phyloP scores from a whole-genome alignment of 2,888 invertebrate genomes.

The Drosophila colorata region DNA sequence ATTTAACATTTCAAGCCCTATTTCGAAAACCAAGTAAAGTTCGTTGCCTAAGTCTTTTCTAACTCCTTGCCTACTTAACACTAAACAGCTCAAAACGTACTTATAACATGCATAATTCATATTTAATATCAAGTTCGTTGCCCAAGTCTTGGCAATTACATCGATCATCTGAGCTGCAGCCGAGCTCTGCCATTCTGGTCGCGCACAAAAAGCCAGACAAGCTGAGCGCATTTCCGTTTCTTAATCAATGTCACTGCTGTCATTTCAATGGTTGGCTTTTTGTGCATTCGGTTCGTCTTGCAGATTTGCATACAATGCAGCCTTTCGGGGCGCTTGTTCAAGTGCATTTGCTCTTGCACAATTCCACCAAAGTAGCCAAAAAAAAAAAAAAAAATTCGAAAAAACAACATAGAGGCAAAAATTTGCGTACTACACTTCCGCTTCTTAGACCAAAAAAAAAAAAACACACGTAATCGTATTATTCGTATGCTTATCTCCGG shows the following conservation, averaged over 20 bases:
- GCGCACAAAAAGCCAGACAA: constrained; percentile 54
- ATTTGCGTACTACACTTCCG: constrained; percentile 54
- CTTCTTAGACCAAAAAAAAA: constrained; percentile 23
- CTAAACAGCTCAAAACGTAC: constrained; percentile 10
- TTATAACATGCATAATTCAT: constrained; percentile 41
- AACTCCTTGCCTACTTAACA: background rate
- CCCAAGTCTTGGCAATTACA: constrained; percentile 42
- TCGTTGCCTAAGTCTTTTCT: constrained; percentile 43
- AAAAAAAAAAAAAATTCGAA: constrained; percentile 35
- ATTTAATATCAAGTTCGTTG: constrained; percentile 40
- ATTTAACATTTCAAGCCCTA: no score
- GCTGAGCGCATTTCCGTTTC: constrained; percentile 77
- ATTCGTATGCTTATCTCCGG: constrained; percentile 42
- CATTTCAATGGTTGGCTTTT: constrained; percentile 60
- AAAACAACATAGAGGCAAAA: constrained; percentile 2
- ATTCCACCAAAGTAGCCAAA: constrained; percentile 41
- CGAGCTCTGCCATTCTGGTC: constrained; percentile 2
- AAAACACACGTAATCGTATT: constrained; percentile 24
- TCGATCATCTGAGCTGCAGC: constrained; percentile 30
- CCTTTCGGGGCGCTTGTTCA: constrained; percentile 52
- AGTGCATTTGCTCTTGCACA: constrained; percentile 74
- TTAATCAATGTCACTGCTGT: constrained; percentile 76
- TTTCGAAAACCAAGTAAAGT: constrained; percentile 6
- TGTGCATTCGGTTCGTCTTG: constrained; percentile 38
- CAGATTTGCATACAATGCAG: constrained; percentile 73